Percentiles rank a stretch among this genome's conserved stretches.
Evolutionary conservation across 2,797 vertebrate genomes (phyloP).

Genomic region (Nyctalus aviator): DNA sequence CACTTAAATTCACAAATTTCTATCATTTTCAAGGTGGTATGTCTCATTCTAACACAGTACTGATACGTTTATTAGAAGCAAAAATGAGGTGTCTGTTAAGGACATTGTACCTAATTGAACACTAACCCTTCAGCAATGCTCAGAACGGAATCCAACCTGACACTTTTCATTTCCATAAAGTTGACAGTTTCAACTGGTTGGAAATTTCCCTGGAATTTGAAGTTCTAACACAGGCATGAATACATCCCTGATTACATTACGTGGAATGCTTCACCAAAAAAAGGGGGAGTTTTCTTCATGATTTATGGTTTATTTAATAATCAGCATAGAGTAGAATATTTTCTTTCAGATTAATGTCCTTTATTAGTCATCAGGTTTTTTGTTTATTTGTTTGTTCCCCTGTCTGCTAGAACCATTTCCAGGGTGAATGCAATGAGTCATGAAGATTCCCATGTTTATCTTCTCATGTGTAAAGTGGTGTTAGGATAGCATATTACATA

Average conservation of each 20-base stretch:
- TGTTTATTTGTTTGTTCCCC: not conserved
- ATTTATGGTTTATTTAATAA: constrained; percentile 42
- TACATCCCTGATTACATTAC: not conserved
- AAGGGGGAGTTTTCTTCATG: not conserved
- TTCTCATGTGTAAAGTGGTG: not conserved
- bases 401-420: not conserved
- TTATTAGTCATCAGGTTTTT: not conserved
- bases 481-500: not conserved
- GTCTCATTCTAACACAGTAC: not conserved
- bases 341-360: not conserved
- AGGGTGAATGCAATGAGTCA: not conserved
- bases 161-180: constrained; percentile 43
- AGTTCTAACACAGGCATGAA: not conserved
- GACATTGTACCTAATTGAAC: not conserved
- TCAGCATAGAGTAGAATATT: not conserved
- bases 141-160: not conserved
- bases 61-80: constrained; percentile 20
- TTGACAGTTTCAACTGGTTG: constrained; percentile 35
- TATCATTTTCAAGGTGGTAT: not conserved
- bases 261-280: not conserved
- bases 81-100: not conserved
- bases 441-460: not conserved
- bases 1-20: not conserved
- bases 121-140: not conserved
- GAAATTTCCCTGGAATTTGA: constrained; percentile 38